Conservation (phyloP, 2,797 vertebrate species). For the Centroberyx gerrardi region DNA sequence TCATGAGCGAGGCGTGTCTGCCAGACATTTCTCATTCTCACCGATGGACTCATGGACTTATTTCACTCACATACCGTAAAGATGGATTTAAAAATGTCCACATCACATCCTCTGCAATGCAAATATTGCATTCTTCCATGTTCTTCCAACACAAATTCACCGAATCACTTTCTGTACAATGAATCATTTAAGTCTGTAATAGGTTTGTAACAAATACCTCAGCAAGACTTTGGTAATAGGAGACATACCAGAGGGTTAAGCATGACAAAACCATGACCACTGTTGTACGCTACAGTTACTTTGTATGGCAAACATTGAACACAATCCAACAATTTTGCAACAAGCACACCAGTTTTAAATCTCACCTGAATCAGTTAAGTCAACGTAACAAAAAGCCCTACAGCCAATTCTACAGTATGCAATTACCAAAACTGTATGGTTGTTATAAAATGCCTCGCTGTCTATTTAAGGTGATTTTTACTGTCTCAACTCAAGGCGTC, state of each 20-base stretch:
- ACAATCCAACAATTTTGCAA: not conserved
- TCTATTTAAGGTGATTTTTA: not conserved
- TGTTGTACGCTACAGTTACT: no score
- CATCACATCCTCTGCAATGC: constrained; percentile 6
- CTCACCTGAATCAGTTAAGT: not conserved
- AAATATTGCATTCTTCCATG: not conserved
- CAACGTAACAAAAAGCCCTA: not conserved
- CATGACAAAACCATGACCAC: not conserved
- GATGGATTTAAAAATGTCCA: constrained; percentile 3
- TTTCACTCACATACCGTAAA: not conserved
- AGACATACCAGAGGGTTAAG: not conserved
- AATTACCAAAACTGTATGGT: not conserved
- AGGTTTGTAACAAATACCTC: not conserved
- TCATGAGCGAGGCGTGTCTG: constrained; percentile 3
- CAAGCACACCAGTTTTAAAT: not conserved
- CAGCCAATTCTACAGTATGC: not conserved
- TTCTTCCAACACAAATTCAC: no score
- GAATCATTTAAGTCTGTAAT: constrained; percentile 51
- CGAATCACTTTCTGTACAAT: not conserved
- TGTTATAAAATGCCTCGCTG: not conserved
- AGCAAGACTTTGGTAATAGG: not conserved
- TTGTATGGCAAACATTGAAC: no score
- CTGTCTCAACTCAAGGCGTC: no score
- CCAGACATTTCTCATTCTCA: constrained; percentile 18
- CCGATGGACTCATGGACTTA: constrained; percentile 1